phyloP scores from a whole-genome alignment of 1,140 invertebrate genomes.

The Zaprionus taronus region DNA sequence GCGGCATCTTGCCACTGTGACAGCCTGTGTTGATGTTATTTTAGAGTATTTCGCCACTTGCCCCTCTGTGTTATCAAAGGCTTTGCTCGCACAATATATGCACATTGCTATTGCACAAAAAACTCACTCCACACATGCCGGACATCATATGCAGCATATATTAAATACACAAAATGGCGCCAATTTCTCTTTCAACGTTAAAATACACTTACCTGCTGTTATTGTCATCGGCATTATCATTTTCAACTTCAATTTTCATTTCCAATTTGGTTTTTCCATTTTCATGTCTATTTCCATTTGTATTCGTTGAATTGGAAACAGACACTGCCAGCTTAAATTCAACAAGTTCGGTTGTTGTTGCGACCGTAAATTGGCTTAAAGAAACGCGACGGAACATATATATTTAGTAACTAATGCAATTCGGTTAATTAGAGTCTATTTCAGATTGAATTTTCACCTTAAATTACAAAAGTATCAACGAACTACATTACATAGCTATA shows the following conservation, averaged over 20 bases:
- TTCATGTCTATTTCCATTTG: constrained; percentile 25
- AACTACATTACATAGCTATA: not conserved
- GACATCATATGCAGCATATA: constrained; percentile 2
- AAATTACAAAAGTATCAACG: not conserved
- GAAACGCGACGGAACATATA: not conserved
- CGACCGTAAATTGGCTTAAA: not conserved
- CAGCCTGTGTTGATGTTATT: constrained; percentile 22
- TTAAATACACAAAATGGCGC: constrained; percentile 23
- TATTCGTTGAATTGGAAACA: constrained; percentile 28
- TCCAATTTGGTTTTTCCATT: constrained; percentile 18
- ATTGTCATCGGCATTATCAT: constrained; percentile 24
- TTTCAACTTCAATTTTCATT: constrained; percentile 13
- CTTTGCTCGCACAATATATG: constrained; percentile 43
- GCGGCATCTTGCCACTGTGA: constrained; percentile 8
- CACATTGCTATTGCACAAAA: constrained; percentile 44
- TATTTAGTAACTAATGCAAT: not conserved
- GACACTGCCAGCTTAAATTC: constrained; percentile 18
- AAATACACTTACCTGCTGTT: constrained; percentile 25
- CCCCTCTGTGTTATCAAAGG: constrained; percentile 35
- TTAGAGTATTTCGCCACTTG: constrained; percentile 17
- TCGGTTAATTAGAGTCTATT: not conserved
- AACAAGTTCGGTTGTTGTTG: constrained; percentile 6
- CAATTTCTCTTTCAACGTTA: constrained; percentile 31
- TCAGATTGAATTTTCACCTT: not conserved
- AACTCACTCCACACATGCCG: constrained; percentile 25